These are phyloP conservation scores for Cyprinus carpio DNA, from an alignment of 2,113 vertebrate species.

Conservation along the genomic window DNA sequence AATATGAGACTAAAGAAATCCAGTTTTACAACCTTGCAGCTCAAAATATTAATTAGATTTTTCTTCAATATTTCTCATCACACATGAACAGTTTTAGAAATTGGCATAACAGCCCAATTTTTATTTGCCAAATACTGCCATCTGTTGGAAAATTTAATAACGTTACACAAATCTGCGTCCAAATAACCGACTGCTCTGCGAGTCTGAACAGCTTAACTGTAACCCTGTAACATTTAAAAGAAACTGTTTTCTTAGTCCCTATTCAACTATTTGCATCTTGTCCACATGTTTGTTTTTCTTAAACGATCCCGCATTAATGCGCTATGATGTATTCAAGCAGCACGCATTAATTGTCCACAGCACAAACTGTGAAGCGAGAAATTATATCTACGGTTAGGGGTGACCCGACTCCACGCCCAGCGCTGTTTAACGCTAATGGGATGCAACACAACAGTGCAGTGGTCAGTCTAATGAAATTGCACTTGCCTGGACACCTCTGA, in stretches of 20 bases:
- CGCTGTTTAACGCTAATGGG: slow-evolving; percentile 73
- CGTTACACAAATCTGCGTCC: neutral
- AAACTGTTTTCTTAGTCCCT: neutral
- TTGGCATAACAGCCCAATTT: neutral
- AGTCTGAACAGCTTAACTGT: too few relatives aligned
- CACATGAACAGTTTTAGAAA: neutral
- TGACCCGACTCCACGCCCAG: slow-evolving; percentile 68
- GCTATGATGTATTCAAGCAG: slow-evolving; percentile 65
- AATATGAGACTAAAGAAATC: neutral
- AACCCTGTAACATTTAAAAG: neutral
- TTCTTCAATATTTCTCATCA: neutral
- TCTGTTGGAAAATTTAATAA: slow-evolving; percentile 29
- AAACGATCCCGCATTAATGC: slow-evolving; percentile 63
- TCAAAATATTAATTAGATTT: neutral
- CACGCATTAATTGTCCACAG: slow-evolving; percentile 68
- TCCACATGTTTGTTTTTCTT: slow-evolving; percentile 57
- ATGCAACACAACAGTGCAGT: slow-evolving; percentile 65
- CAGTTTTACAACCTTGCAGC: neutral
- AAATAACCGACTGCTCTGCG: neutral
- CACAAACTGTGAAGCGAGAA: slow-evolving; percentile 70
- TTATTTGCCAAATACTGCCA: slow-evolving; percentile 28
- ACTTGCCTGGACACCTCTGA: slow-evolving; percentile 64
- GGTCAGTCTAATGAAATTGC: slow-evolving; percentile 74
- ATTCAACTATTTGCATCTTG: neutral
- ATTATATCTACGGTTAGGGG: slow-evolving; percentile 70